Evolutionary conservation across 2,888 invertebrate genomes (phyloP).

Genomic region (Parnassius orleans): DNA sequence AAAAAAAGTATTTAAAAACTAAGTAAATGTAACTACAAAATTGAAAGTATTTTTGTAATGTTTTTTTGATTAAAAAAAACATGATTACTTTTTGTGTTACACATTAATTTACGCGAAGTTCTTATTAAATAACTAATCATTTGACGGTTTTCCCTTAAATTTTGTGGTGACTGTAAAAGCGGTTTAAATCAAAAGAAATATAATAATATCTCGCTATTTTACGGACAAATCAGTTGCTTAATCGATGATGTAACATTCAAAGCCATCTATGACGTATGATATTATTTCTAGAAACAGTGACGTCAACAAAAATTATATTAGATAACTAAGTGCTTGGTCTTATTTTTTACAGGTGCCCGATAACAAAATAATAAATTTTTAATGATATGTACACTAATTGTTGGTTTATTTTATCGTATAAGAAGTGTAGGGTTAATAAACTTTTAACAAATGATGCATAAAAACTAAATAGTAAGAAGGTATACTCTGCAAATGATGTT

Average conservation of each 20-base stretch:
- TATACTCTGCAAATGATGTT: too few relatives aligned
- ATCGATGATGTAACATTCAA: conserved; percentile 24
- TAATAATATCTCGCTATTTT: not conserved
- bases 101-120: too few relatives aligned
- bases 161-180: too few relatives aligned
- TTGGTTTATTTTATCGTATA: not conserved
- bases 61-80: too few relatives aligned
- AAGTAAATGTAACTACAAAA: not conserved
- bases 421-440: too few relatives aligned
- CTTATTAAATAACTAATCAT: too few relatives aligned
- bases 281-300: conserved; percentile 18
- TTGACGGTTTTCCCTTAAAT: too few relatives aligned
- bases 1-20: conserved; percentile 29
- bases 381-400: conserved; percentile 9
- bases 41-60: too few relatives aligned
- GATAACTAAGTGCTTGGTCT: conserved; percentile 14
- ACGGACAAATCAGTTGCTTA: conserved; percentile 11
- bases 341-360: conserved; percentile 17
- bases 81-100: too few relatives aligned
- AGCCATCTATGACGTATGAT: conserved; percentile 5
- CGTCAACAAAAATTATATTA: conserved; percentile 6
- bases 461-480: too few relatives aligned
- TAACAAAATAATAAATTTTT: conserved; percentile 15
- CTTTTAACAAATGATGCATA: too few relatives aligned
- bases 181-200: not conserved